Evolutionary conservation across 2,888 invertebrate species (phyloP).

Genomic region (Cancer borealis): DNA sequence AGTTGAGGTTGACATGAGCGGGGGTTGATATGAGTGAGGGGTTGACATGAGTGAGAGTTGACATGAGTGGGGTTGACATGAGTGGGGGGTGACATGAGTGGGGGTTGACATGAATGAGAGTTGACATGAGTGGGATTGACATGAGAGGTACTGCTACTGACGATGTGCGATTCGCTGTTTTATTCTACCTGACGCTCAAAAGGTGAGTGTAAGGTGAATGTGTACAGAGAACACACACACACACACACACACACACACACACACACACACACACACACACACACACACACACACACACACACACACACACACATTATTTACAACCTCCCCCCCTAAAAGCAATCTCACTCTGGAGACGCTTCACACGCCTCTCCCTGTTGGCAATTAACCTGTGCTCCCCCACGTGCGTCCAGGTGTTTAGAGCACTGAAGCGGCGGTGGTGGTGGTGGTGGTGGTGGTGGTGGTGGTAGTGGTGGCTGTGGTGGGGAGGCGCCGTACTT

Average conservation of each 20-base stretch:
- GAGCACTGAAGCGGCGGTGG: neutral
- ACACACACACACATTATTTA: no score
- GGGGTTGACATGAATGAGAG: neutral
- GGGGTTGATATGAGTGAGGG: neutral
- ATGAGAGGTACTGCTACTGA: neutral
- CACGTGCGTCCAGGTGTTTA: constrained; percentile 10
- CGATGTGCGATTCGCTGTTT: no score
- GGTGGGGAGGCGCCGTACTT: neutral
- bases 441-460: neutral
- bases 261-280: constrained; percentile 30
- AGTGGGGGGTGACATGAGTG: neutral
- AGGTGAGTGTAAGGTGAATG: neutral
- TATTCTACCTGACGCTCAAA: no score
- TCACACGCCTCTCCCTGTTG: neutral
- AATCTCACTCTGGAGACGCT: neutral
- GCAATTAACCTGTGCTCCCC: neutral
- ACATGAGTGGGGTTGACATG: neutral
- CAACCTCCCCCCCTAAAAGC: neutral
- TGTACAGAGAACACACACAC: neutral
- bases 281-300: constrained; percentile 42
- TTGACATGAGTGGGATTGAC: neutral
- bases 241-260: no score
- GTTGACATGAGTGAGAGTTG: neutral
- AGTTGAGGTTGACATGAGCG: neutral
- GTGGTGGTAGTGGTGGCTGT: neutral